A percentile compares a stretch with the other conserved stretches of the same genome.
Evolutionary conservation across 2,888 invertebrate species (phyloP).

Genomic region (Dicyrtomina minuta): DNA sequence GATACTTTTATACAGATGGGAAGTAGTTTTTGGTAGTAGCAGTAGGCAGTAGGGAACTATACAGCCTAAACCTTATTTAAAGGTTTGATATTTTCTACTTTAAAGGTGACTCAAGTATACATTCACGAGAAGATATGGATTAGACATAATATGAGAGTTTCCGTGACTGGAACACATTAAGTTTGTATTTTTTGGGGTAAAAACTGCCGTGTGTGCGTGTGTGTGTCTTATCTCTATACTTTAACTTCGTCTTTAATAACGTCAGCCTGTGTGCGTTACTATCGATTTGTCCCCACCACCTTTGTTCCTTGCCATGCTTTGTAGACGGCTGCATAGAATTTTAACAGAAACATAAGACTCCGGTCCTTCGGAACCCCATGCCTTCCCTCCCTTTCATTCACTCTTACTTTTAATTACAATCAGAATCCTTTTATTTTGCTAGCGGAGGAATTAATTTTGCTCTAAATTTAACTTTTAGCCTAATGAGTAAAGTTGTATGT

Average conservation of each 20-base stretch:
- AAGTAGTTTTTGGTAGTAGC: not conserved
- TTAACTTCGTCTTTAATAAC: slow-evolving; percentile 36
- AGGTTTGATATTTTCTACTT: slow-evolving; percentile 1
- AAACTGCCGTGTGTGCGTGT: slow-evolving; percentile 35
- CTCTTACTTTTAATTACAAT: slow-evolving; percentile 33
- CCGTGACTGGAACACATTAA: slow-evolving; percentile 50
- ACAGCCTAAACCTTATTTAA: not conserved
- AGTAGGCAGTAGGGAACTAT: not conserved
- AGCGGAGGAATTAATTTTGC: not conserved
- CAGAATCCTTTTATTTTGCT: not conserved
- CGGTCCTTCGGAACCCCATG: not conserved
- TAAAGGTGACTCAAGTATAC: slow-evolving; percentile 20
- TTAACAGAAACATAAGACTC: not conserved
- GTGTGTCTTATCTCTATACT: slow-evolving; percentile 36
- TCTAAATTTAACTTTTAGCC: not conserved
- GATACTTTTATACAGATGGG: not conserved
- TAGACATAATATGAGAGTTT: slow-evolving; percentile 38
- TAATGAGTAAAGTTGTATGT: no score
- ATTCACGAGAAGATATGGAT: slow-evolving; percentile 31
- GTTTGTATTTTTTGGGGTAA: slow-evolving; percentile 38
- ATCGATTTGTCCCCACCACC: slow-evolving; percentile 38
- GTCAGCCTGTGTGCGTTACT: slow-evolving; percentile 38
- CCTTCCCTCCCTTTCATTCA: slow-evolving; percentile 16
- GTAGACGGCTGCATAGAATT: not conserved
- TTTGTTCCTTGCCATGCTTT: not conserved